Percentiles rank a stretch among this genome's conserved stretches.
Conservation (phyloP, 2,797 vertebrate genomes). For the Lepidocolaptes lacrymiger region DNA sequence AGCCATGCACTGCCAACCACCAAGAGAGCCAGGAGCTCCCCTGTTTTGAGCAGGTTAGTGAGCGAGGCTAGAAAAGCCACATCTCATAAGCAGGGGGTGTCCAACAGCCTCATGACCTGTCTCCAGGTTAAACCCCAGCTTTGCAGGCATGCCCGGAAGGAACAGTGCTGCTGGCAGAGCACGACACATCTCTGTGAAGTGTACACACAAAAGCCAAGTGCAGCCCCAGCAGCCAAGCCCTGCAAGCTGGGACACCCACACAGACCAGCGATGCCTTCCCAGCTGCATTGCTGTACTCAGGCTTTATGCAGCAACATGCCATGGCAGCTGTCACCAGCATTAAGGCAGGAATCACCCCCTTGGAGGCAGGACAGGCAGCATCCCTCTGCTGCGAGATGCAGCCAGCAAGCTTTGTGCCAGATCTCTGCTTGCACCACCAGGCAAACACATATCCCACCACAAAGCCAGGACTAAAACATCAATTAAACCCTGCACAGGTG, state of each 20-base stretch:
- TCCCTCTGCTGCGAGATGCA: not conserved
- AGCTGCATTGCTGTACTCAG: fast-evolving
- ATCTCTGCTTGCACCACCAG: not conserved
- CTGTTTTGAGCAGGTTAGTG: not conserved
- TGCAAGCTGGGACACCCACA: not conserved
- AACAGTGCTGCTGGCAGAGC: not conserved
- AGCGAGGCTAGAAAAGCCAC: not conserved
- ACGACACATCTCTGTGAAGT: fast-evolving
- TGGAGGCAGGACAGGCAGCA: not conserved
- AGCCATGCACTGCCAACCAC: fast-evolving
- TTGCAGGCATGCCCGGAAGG: fast-evolving
- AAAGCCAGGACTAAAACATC: not conserved
- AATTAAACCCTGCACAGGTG: fast-evolving
- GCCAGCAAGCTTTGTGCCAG: not conserved
- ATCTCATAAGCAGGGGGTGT: fast-evolving
- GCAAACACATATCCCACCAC: not conserved
- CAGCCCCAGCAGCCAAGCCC: not conserved
- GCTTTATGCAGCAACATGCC: fast-evolving
- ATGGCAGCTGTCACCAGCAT: fast-evolving
- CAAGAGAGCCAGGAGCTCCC: not conserved
- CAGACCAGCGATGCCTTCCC: fast-evolving
- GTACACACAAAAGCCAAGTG: fast-evolving
- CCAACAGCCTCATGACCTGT: not conserved
- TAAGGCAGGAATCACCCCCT: not conserved
- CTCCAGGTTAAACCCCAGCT: not conserved